Evolutionary conservation across 2,888 invertebrate genomes (phyloP).

Genomic region (Drosophila robusta): DNA sequence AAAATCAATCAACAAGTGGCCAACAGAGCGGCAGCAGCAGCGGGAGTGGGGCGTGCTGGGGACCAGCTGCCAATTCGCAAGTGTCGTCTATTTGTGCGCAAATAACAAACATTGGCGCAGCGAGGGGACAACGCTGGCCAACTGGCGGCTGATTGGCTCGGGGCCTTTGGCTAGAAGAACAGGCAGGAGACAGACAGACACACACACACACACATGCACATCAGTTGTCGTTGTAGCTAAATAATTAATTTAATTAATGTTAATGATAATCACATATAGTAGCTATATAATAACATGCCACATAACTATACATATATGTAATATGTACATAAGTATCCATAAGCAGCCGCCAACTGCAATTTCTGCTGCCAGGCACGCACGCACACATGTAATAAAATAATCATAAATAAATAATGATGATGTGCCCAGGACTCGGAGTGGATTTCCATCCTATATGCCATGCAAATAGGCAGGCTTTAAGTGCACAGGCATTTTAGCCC

Average conservation of each 20-base stretch:
- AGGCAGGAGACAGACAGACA: too few species aligned
- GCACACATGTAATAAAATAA: conserved; percentile 75
- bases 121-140: too few species aligned
- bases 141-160: conserved; percentile 36
- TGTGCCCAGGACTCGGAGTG: conserved; percentile 47
- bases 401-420: conserved; percentile 80
- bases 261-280: conserved; percentile 49
- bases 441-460: conserved; percentile 29
- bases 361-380: conserved; percentile 48
- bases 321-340: conserved; percentile 35
- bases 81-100: conserved; percentile 52
- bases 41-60: not conserved
- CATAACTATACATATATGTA: conserved; percentile 8
- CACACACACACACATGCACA: conserved; percentile 6
- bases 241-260: conserved; percentile 78
- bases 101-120: conserved; percentile 42
- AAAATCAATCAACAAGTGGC: conserved; percentile 78
- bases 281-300: conserved; percentile 15
- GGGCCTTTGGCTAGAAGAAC: conserved; percentile 22
- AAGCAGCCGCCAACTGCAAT: conserved; percentile 47
- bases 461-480: conserved; percentile 65
- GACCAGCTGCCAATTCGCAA: conserved; percentile 37
- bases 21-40: conserved; percentile 2
- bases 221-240: conserved; percentile 24
- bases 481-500: conserved; percentile 66